Conservation (phyloP, 1,140 invertebrate species). For the Ganaspis sp. region DNA sequence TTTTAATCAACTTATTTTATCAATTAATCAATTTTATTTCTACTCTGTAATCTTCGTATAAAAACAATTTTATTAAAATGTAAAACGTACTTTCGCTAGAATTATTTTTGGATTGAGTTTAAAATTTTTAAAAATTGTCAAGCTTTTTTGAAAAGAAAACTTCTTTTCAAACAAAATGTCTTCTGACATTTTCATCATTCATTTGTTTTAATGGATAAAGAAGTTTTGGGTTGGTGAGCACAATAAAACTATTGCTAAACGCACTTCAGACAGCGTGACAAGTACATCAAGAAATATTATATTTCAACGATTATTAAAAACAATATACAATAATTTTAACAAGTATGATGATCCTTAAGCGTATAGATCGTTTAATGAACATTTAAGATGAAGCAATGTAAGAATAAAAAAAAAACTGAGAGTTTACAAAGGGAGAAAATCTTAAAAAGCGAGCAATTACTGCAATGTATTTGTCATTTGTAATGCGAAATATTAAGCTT, state of each 20-base stretch:
- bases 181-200: no score
- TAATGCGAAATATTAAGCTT: constrained; percentile 32
- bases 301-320: constrained; percentile 69
- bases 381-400: constrained; percentile 48
- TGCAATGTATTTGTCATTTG: constrained; percentile 51
- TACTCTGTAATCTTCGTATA: not conserved
- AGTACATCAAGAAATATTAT: constrained; percentile 66
- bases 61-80: not conserved
- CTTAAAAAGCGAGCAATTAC: constrained; percentile 32
- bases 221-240: constrained; percentile 32
- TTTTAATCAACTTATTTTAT: not conserved
- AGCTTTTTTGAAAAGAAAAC: not conserved
- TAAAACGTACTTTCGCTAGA: no score
- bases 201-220: not conserved
- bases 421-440: constrained; percentile 27
- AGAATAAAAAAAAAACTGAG: constrained; percentile 32
- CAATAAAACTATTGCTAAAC: constrained; percentile 23
- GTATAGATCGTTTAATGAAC: constrained; percentile 61
- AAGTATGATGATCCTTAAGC: constrained; percentile 63
- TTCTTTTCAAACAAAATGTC: not conserved
- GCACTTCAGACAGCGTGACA: constrained; percentile 41
- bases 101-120: no score
- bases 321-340: constrained; percentile 72
- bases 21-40: not conserved
- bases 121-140: not conserved